Evolutionary conservation across 2,888 invertebrate species (phyloP), one percentile per base, ranked within the genome.

Genomic region (Agrochola litura): DNA sequence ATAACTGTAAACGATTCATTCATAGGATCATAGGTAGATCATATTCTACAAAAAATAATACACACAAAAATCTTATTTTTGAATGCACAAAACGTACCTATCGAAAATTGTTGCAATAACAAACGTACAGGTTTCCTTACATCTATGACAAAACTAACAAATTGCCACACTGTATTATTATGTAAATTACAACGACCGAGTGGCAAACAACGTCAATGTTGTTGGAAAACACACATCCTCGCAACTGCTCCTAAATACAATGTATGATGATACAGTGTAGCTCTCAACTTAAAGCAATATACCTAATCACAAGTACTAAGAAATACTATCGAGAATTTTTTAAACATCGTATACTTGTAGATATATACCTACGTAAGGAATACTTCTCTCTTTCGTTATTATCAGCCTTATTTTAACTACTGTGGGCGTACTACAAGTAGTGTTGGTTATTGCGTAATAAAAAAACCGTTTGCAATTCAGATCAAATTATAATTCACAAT

Each of bases 101-200:
- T 30, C 30, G 16, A 46, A n/a, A 37, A 58, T 6, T 19, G 5
- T 12, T 14, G 8, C 16, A 43, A 4, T 25, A 25, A 43, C 0
- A 2, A 73, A 14, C 30, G 8, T 63, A 54, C 30, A 54, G n/a
- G 14, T 43, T n/a, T 6, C 14, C 19, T 10, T 72, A 12, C 6
- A 12, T 49, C 8, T 22, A 8, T 60, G 25, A 49, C 37, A 41
- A 52, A 41, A 60, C 58, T 49, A 8, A 41, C 37, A 73, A 16
- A 46, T 76, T 66, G n/a, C n/a, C 30, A 41, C 12, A 49, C 30
- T 52, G 37, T 56, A 63, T 56, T 78, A 63, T 77, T 79, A 77
- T 70, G 79, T 63, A 70, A 77, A 56, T 78, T 54, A 37, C 52
- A 54, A 16, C 37, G 16, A 63, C 61, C 22, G 43, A 68, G 16